Evolutionary conservation across 1,140 invertebrate genomes (phyloP).

Genomic region (Dendrolimus punctatus): DNA sequence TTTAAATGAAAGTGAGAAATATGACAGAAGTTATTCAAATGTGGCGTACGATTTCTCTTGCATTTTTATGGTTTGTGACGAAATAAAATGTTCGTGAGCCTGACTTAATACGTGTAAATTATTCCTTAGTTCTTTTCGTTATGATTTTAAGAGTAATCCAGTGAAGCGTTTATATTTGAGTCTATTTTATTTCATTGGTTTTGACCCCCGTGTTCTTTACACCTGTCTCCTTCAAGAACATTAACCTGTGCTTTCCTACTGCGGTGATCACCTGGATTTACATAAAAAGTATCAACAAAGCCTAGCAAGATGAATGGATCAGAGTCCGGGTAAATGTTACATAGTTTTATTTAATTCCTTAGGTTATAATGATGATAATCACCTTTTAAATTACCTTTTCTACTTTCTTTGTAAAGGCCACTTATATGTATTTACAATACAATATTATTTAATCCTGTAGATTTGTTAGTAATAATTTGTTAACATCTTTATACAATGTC

Average conservation of each 20-base stretch:
- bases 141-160: conserved; percentile 44
- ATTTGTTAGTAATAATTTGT: too few relatives aligned
- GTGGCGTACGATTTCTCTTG: conserved; percentile 68
- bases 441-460: too few relatives aligned
- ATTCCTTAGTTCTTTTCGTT: conserved; percentile 47
- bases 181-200: conserved; percentile 27
- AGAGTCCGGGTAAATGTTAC: conserved; percentile 80
- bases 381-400: neutral
- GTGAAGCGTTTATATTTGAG: conserved; percentile 36
- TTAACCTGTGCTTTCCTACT: conserved; percentile 18
- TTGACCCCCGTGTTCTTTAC: conserved; percentile 23
- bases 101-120: conserved; percentile 45
- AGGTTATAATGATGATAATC: conserved; percentile 7
- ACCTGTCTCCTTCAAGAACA: conserved; percentile 36
- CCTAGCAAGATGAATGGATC: conserved; percentile 79
- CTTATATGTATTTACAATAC: too few relatives aligned
- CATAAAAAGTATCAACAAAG: conserved; percentile 19
- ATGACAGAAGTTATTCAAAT: conserved; percentile 60
- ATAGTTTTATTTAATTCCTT: conserved; percentile 8
- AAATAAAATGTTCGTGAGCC: conserved; percentile 57
- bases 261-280: conserved; percentile 25
- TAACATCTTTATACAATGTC: too few relatives aligned
- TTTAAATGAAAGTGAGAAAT: conserved; percentile 49
- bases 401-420: too few relatives aligned
- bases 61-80: conserved; percentile 68